Base-by-base conservation (phyloP, 2,797 vertebrate species). In the Mormyrus hasselquistii region DNA sequence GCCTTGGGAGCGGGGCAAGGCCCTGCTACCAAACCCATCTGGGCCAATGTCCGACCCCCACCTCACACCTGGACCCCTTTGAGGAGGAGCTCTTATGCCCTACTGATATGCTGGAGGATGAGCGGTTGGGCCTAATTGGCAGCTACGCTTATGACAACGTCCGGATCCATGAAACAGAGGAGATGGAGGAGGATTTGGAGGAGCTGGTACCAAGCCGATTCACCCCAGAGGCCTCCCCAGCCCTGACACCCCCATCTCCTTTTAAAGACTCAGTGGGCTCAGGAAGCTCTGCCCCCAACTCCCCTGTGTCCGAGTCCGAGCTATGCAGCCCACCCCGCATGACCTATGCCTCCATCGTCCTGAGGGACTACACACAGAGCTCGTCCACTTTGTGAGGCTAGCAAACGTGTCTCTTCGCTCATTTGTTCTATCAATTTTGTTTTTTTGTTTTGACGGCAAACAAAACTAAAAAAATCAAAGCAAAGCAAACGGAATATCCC, bases 181-280 rank as follows among this genome's bases (percentile, higher is more conserved):
- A 89, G 89, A 93, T 92, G 88, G 93, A 93, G 22, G 92, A 88
- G 90, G 93, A 93, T 52, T 88, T 91, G 92, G 92, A 97, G 86
- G 96, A 95, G 92, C 93, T 93, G 1, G 94, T 91, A 16, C 96
- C 94, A 92, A 94, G 95, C 95, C 98, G 97, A 93, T 90, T 97
- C 53, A 96, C 94, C 89, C 94, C 98, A 2, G 97, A 98, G 93
- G 97, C 97, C 88, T 97, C 97, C 22, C 95, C 96, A 0, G 97
- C 97, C 0, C 95, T 99, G 91, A 98, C 98, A 0, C 99, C 99
- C 0, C 99, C 98, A 0, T 99, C 98, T 84, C 98, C 99, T 44
- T 99, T 99, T 93, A 97, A 98, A 93, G 98, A 99, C 96, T 99
- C 98, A 0, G 96, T 97, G 93, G 97, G 95, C 92, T 99, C 97